Conservation (phyloP, 2,888 invertebrate species). For the Galeruca laticollis region DNA sequence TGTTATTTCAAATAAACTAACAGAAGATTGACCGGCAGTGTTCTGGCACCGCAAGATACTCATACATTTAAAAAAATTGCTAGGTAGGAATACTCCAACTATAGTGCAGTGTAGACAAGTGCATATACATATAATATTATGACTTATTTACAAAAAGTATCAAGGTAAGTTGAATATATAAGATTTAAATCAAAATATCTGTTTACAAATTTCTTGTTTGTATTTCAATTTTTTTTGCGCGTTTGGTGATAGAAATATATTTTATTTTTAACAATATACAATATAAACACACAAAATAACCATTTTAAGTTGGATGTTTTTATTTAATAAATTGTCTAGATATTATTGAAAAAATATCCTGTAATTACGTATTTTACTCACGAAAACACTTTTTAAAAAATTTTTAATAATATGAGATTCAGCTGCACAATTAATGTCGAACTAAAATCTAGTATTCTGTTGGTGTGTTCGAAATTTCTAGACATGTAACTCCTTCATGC, state of each 20-base stretch:
- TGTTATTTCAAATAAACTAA: slow-evolving; percentile 2
- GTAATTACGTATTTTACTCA: too few relatives aligned
- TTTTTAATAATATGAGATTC: too few relatives aligned
- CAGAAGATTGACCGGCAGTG: slow-evolving; percentile 1
- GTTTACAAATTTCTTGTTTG: not conserved
- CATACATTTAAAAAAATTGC: slow-evolving; percentile 1
- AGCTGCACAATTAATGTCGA: too few relatives aligned
- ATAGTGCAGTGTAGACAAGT: not conserved
- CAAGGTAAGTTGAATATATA: not conserved
- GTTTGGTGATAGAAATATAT: not conserved
- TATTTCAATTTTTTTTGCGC: not conserved
- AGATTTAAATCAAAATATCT: not conserved
- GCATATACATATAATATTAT: not conserved
- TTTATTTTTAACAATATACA: too few relatives aligned
- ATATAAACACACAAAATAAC: too few relatives aligned
- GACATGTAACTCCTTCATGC: too few relatives aligned
- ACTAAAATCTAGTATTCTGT: too few relatives aligned
- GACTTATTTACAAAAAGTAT: not conserved
- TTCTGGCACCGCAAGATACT: not conserved
- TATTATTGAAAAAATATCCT: too few relatives aligned
- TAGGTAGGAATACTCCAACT: not conserved
- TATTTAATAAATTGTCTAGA: too few relatives aligned
- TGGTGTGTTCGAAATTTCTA: too few relatives aligned
- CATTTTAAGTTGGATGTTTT: too few relatives aligned
- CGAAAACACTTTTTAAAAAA: too few relatives aligned